Percentiles rank a stretch among this genome's conserved stretches.
These are phyloP conservation scores for Brotula barbata DNA, from an alignment of 2,797 vertebrate genomes.

Conservation along the genomic window DNA sequence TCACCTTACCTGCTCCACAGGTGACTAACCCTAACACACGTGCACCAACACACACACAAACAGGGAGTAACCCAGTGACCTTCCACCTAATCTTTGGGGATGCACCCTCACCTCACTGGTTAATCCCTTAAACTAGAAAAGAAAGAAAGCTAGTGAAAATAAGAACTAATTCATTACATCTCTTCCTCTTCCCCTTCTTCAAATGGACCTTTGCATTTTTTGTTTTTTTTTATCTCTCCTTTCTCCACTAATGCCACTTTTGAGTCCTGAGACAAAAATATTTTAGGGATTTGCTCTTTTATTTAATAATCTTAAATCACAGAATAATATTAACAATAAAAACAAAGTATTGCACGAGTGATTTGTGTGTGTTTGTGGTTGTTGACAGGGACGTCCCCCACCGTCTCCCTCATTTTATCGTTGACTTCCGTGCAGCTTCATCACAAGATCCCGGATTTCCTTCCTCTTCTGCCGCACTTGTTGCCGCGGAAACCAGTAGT, in stretches of 20 bases:
- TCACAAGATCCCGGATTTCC: conserved; percentile 86
- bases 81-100: conserved; percentile 19
- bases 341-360: conserved; percentile 16
- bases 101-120: too few relatives aligned
- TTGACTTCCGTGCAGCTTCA: conserved; percentile 83
- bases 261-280: background rate
- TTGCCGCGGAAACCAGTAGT: conserved; percentile 89
- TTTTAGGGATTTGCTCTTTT: background rate
- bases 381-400: background rate
- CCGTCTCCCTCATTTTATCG: conserved; percentile 65
- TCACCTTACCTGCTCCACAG: background rate
- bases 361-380: background rate
- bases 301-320: background rate
- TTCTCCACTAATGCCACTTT: too few relatives aligned
- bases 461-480: conserved; percentile 87
- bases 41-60: background rate
- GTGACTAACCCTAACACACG: conserved; percentile 7
- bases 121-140: too few relatives aligned
- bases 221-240: too few relatives aligned
- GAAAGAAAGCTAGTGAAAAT: too few relatives aligned
- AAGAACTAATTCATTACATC: too few relatives aligned
- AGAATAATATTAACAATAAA: background rate
- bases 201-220: too few relatives aligned
- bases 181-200: too few relatives aligned
- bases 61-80: conserved; percentile 21